Base-by-base conservation (phyloP, 1,140 invertebrate genomes). In the Heliconius himera region DNA sequence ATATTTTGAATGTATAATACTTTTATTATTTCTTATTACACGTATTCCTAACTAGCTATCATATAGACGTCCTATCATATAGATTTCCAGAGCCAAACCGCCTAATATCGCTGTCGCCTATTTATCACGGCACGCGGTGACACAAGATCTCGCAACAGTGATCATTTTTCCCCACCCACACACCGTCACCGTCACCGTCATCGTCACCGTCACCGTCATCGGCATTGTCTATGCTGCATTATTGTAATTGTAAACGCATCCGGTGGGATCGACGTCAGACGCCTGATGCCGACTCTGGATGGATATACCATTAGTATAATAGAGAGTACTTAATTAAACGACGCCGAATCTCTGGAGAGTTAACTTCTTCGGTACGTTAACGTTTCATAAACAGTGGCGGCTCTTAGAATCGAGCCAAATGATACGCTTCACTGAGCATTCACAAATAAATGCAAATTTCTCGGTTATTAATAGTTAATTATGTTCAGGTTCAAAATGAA, bases 171-270 rank as follows among this genome's bases (percentile, higher is more conserved):
- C 36, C 70, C 46, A 41, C 72, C 56, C 33, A 70, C 54, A n/a
- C 11, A 26, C 73, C 73, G 70, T 46, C 22, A 77, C 13, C 26
- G 22, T 26, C 13, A 36, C 13, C 26, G 70, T 70, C 38, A n/a
- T 54, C 70, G 71, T 49, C 26, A 78, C 20, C 33, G 16, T 33
- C 70, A n/a, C 8, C 29, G 70, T 72, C 41, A n/a, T 46, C 49
- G 33, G 29, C 73, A 85, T 85, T 83, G 82, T 84, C 79, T 83
- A 71, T 41, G 46, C 29, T 86, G 87, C 85, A 88, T 84, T 90
- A 84, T 81, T 75, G 82, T 88, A 87, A 88, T 88, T 85, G 85
- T 84, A 51, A 82, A 70, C 79, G 78, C 81, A 81, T 84, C 84
- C 84, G 79, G 74, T 29, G 81, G 79, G 83, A 84, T 70, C 49